A percentile compares a stretch with the other conserved stretches of the same genome.
Evolutionary conservation across 2,797 vertebrate species (phyloP).

Genomic region (Echiichthys vipera): DNA sequence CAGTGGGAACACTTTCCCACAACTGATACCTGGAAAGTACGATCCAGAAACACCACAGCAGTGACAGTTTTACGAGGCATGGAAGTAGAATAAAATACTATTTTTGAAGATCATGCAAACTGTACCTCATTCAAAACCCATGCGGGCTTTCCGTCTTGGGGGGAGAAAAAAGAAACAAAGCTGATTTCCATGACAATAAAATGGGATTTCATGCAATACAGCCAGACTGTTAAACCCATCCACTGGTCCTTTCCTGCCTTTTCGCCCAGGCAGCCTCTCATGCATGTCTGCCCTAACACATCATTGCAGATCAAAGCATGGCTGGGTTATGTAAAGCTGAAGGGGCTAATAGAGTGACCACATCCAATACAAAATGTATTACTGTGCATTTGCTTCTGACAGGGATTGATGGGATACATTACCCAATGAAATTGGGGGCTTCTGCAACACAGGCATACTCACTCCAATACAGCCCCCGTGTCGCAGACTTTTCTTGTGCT

Average conservation of each 20-base stretch:
- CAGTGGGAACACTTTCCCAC: not conserved
- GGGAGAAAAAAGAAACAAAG: slow-evolving; percentile 14
- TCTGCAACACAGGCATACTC: slow-evolving; percentile 49
- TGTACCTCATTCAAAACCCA: not conserved
- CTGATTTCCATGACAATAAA: slow-evolving; percentile 25
- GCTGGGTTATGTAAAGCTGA: slow-evolving; percentile 81
- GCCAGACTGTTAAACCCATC: slow-evolving; percentile 44
- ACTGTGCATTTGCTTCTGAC: slow-evolving; percentile 76
- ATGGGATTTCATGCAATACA: slow-evolving; percentile 35
- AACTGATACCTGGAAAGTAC: not conserved
- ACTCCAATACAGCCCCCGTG: slow-evolving; percentile 11
- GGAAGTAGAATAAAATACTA: not conserved
- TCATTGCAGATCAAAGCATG: slow-evolving; percentile 75
- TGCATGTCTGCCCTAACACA: slow-evolving; percentile 72
- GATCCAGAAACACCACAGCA: not conserved
- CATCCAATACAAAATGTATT: slow-evolving; percentile 80
- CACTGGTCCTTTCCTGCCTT: slow-evolving; percentile 37
- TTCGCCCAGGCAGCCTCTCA: slow-evolving; percentile 56
- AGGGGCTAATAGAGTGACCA: slow-evolving; percentile 81
- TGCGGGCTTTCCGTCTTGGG: not conserved
- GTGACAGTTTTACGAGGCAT: not conserved
- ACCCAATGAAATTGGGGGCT: slow-evolving; percentile 61
- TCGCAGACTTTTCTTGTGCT: slow-evolving; percentile 10
- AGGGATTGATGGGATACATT: slow-evolving; percentile 78
- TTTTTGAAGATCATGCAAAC: slow-evolving; percentile 6